Evolutionary conservation across 2,888 invertebrate genomes (phyloP).

Genomic region (Monoplex corrugatus): DNA sequence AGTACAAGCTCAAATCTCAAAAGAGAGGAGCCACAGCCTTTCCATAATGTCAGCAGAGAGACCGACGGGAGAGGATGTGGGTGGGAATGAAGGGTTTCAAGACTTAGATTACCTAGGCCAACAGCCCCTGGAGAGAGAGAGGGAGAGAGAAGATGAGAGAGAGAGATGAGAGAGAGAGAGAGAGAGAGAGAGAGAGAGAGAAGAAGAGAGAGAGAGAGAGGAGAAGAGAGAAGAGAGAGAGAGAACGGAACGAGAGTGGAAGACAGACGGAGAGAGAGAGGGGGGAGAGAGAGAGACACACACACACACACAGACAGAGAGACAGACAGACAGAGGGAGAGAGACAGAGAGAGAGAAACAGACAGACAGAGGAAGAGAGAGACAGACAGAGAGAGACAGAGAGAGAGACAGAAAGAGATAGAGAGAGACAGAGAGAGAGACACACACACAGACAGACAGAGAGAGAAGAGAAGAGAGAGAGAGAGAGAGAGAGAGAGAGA

Average conservation of each 20-base stretch:
- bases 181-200: neutral
- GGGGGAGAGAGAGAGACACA: too few species aligned
- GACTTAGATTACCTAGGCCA: too few species aligned
- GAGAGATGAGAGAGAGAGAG: neutral
- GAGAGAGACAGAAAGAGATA: neutral
- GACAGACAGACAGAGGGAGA: too few species aligned
- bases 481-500: neutral
- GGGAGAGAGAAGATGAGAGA: neutral
- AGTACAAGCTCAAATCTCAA: too few species aligned
- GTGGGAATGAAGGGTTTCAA: too few species aligned
- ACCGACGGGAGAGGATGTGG: too few species aligned
- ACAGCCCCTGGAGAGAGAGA: too few species aligned
- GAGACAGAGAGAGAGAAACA: neutral
- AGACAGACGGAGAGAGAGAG: too few species aligned
- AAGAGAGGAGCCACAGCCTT: too few species aligned
- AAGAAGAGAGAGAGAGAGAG: neutral
- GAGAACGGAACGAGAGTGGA: too few species aligned
- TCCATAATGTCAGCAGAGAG: too few species aligned
- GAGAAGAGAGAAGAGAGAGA: neutral
- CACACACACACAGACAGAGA: too few species aligned
- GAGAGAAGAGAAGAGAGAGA: neutral
- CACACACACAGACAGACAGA: neutral
- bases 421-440: neutral
- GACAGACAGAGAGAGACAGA: constrained; percentile 4
- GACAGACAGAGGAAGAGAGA: constrained; percentile 14